Evolutionary conservation across 2,888 invertebrate genomes (phyloP), one percentile per base, ranked within the genome.

Genomic region (Polydrusus pterygomalis): DNA sequence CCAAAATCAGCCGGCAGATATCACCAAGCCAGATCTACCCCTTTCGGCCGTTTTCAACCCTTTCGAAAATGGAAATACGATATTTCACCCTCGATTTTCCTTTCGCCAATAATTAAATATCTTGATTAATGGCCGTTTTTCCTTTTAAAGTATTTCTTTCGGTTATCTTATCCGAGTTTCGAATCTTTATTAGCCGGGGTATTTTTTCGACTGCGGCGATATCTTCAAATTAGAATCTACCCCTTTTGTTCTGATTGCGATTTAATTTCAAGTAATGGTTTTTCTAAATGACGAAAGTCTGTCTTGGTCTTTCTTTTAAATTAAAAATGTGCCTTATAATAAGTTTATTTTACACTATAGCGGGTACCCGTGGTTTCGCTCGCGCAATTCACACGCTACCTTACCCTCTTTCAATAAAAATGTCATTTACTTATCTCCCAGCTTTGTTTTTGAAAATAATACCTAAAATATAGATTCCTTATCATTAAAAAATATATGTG

Each of bases 41-140:
- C 79, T 79, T 79, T 73, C 82, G 81, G 81, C 81, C 79, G 76
- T 78, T 79, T 79, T 78, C 70, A 76, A 70, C 78, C 79, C 75
- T 76, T 77, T 77, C 77, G 78, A 76, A 81, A 82, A 81, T 82
- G 82, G 81, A 81, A 81, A 81, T 81, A 81, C 81, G 82, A 83
- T 83, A 84, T 83, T 84, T 83, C 81, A 83, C 81, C 82, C 82
- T 77, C 74, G 78, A 78, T 78, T 78, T 78, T 78, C 77, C 77
- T 78, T 78, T 78, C 78, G 82, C 84, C 84, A 83, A 84, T 84
- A 84, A 84, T 84, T 84, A 84, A 84, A 84, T 83, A 82, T 82
- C 82, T 82, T 84, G 84, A 84, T 83, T 84, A 84, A 84, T 84
- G 81, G 81, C 68, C 77, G 78, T 73, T 77, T 79, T 79, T 76